Percentiles rank a stretch among this genome's conserved stretches.
phyloP scores from a whole-genome alignment of 2,797 vertebrate species.

The Fundulus diaphanus region DNA sequence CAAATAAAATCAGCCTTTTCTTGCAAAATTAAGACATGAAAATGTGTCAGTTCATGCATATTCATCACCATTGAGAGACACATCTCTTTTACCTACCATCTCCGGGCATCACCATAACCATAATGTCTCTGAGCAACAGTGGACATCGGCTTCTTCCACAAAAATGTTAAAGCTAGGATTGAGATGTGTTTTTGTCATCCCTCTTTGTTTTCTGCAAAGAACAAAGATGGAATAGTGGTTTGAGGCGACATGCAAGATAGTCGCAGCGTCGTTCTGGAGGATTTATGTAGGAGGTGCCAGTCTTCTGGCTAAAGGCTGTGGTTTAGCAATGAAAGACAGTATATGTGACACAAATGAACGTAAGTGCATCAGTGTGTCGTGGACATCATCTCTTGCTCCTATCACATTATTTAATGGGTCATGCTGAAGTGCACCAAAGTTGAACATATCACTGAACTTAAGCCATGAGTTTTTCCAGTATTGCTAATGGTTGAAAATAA shows the following conservation, averaged over 20 bases:
- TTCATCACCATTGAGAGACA: constrained; percentile 21
- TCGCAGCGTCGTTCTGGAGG: background rate
- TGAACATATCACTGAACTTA: too few relatives aligned
- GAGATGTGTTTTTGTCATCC: background rate
- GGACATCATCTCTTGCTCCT: too few relatives aligned
- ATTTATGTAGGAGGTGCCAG: background rate
- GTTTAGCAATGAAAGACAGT: background rate
- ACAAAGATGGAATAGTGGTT: background rate
- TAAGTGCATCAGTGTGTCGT: too few relatives aligned
- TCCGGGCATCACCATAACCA: background rate
- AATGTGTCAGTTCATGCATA: constrained; percentile 9
- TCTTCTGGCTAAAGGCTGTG: background rate
- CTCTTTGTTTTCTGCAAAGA: background rate
- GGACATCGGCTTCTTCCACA: background rate
- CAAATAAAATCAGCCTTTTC: constrained; percentile 38
- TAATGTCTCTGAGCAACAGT: background rate
- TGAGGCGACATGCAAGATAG: background rate
- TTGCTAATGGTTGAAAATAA: background rate
- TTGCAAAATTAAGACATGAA: constrained; percentile 35
- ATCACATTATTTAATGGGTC: too few relatives aligned
- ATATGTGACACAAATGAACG: background rate
- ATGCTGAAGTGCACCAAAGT: too few relatives aligned
- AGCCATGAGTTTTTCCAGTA: background rate
- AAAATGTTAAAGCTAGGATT: background rate
- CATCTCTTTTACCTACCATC: constrained; percentile 1